Evolutionary conservation across 2,797 vertebrate genomes (phyloP).

Genomic region (Eurystomus glaucurus): DNA sequence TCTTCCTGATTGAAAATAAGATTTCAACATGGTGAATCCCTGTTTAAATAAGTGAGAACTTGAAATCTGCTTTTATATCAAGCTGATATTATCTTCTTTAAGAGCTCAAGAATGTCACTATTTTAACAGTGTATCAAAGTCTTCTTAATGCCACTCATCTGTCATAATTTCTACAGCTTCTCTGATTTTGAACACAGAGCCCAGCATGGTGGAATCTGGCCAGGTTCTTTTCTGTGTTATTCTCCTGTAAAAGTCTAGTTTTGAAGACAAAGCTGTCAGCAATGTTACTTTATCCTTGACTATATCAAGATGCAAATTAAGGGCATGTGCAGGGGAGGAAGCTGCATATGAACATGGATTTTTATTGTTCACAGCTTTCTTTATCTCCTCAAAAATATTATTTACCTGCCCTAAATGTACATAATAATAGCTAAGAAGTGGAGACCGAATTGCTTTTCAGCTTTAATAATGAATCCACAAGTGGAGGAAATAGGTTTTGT

Average conservation of each 20-base stretch:
- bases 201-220: background rate
- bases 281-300: background rate
- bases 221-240: background rate
- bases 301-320: background rate
- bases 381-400: background rate
- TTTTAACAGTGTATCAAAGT: background rate
- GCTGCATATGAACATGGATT: background rate
- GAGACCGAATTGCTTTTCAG: background rate
- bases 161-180: background rate
- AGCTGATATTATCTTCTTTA: background rate
- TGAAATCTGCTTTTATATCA: background rate
- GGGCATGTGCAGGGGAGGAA: background rate
- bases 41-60: background rate
- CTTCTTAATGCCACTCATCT: background rate
- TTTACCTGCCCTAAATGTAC: background rate
- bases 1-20: background rate
- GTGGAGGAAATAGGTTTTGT: constrained; percentile 7
- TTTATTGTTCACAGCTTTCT: background rate
- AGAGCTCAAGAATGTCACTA: background rate
- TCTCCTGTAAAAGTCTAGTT: background rate
- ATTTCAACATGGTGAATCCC: background rate
- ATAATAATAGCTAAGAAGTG: background rate
- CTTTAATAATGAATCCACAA: background rate
- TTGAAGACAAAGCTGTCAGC: background rate
- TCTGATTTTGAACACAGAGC: background rate